phyloP scores from a whole-genome alignment of 2,113 vertebrate genomes.

The Coregonus clupeaformis region DNA sequence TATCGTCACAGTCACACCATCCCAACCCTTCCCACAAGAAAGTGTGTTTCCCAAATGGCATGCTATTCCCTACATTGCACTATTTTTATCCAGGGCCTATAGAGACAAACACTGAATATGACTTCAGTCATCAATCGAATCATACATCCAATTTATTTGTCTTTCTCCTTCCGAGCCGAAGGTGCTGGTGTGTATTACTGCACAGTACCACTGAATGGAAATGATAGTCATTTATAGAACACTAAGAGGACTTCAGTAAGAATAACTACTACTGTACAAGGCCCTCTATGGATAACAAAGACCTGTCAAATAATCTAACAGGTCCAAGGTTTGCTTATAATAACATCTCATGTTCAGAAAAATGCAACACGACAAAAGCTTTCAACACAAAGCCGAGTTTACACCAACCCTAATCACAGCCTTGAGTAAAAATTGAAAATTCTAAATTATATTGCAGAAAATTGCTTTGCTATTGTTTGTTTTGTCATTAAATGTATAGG shows the following conservation, averaged over 20 bases:
- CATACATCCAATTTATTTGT: conserved; percentile 43
- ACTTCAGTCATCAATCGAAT: conserved; percentile 38
- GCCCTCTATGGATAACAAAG: conserved; percentile 55
- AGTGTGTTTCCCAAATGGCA: too few relatives aligned
- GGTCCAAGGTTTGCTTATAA: not conserved
- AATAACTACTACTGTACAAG: conserved; percentile 19
- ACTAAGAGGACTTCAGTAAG: conserved; percentile 56
- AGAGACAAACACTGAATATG: conserved; percentile 29
- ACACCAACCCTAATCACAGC: not conserved
- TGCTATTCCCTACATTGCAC: conserved; percentile 1
- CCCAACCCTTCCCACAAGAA: conserved; percentile 14
- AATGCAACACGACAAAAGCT: not conserved
- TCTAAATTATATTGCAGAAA: not conserved
- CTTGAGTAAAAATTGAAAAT: not conserved
- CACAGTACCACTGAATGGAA: conserved; percentile 44
- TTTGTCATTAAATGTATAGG: not conserved
- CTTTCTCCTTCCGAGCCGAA: conserved; percentile 26
- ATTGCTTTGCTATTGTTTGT: not conserved
- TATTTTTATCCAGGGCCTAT: too few relatives aligned
- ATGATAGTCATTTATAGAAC: conserved; percentile 65
- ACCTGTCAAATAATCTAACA: conserved; percentile 34
- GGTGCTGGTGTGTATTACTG: conserved; percentile 46
- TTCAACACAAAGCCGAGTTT: not conserved
- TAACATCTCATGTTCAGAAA: not conserved
- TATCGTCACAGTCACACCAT: conserved; percentile 9